Base-by-base conservation (phyloP, 1,140 invertebrate genomes). In the Brachionus plicatilis region DNA sequence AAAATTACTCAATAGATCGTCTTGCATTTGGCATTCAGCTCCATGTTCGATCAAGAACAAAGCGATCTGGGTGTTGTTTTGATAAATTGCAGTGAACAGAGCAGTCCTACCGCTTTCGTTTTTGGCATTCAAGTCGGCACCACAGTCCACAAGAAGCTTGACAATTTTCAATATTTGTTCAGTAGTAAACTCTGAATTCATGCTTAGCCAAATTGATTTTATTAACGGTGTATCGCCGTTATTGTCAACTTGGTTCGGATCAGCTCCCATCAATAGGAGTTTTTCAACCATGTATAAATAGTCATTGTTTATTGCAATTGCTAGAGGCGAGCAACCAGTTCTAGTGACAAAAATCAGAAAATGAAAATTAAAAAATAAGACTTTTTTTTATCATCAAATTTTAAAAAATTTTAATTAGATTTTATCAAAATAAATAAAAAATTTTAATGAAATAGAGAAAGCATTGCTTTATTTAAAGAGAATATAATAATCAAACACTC, bases 141-240 rank as follows among this genome's bases (percentile, higher is more conserved):
- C 79, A 41, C 53, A 45, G 24, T 82, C 60, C 6, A 82, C 17
- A 27, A 82, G 24, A 12, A 41, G 12, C n/a, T 60, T 68, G 12
- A 82, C 41, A 9, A 68, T 14, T 20, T 60, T 68, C 17, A 65
- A 65, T 37, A 60, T 37, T 82, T 82, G 29, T 29, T 82, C 79
- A 68, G 20, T 45, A 1, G 14, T 41, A 60, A 82, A 41, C 20
- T 50, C 53, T 20, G 53, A 20, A 60, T 20, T 82, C 53, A 68
- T 68, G 8, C 33, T 47, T 11, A 65, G 14, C 79, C 79, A 82
- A 9, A 82, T 33, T 11, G 79, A 8, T 68, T 82, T 82, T 60
- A 82, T 82, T 14, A 82, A 45, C 43, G 79, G 79, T 45, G 79
- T 82, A 27, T 82, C 79, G 3, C 79, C 79, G 37, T 82, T 82